A percentile compares a stretch with the other conserved stretches of the same genome.
These are phyloP conservation scores for Drosophila rufa DNA, from an alignment of 1,140 invertebrate genomes.

Conservation along the genomic window DNA sequence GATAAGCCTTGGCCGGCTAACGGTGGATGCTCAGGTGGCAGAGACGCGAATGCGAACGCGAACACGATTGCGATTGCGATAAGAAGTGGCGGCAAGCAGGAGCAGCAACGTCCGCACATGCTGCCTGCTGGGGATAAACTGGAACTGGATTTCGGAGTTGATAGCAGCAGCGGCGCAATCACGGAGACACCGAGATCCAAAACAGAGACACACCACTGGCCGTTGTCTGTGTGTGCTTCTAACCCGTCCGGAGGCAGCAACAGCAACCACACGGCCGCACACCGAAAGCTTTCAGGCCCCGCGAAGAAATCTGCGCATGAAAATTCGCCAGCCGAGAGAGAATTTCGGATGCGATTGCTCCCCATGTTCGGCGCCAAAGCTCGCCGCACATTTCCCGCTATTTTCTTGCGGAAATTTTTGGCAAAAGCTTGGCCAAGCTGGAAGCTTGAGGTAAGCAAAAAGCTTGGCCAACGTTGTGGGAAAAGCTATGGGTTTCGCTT, in stretches of 20 bases:
- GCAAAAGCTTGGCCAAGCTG: slow-evolving; percentile 18
- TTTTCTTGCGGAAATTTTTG: slow-evolving; percentile 26
- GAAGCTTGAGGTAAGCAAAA: slow-evolving; percentile 22
- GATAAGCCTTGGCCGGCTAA: slow-evolving; percentile 22
- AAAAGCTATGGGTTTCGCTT: slow-evolving; percentile 10
- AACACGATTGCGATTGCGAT: slow-evolving; percentile 33
- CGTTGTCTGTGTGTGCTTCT: slow-evolving; percentile 2
- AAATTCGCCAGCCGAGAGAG: slow-evolving; percentile 41
- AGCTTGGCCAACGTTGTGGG: slow-evolving; percentile 5
- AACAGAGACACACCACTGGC: slow-evolving; percentile 53
- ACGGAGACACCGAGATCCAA: slow-evolving; percentile 74
- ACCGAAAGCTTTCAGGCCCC: slow-evolving; percentile 44
- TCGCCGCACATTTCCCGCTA: slow-evolving; percentile 40
- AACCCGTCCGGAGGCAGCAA: slow-evolving; percentile 53
- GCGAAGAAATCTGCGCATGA: slow-evolving; percentile 59
- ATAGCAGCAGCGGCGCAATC: slow-evolving; percentile 61
- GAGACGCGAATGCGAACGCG: slow-evolving; percentile 22
- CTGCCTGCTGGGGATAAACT: slow-evolving; percentile 85
- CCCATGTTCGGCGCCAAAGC: slow-evolving; percentile 11
- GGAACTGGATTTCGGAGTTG: slow-evolving; percentile 84
- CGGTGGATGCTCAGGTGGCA: slow-evolving; percentile 39
- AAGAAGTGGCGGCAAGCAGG: slow-evolving; percentile 44
- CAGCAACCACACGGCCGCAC: slow-evolving; percentile 16
- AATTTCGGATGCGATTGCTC: slow-evolving; percentile 4
- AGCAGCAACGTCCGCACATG: slow-evolving; percentile 83